Conservation (phyloP, 37 sponge, comb jelly and placozoan species). For the Petrosia ficiformis region DNA sequence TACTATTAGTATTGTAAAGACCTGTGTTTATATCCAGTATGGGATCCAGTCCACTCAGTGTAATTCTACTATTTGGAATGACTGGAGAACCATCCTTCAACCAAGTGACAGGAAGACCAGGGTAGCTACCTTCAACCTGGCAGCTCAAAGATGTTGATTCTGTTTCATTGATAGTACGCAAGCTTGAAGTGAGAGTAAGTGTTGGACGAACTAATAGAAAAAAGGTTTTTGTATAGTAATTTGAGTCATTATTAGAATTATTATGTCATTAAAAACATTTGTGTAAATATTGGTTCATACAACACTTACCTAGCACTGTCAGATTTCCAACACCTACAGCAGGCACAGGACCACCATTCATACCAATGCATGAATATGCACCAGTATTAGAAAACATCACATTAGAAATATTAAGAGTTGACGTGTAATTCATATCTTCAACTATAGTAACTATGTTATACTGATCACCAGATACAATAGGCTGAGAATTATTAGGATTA, state of each 20-base stretch:
- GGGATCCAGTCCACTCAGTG: neutral
- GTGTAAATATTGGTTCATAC: no score
- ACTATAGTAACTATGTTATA: neutral
- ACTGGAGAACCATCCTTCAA: neutral
- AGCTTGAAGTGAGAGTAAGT: no score
- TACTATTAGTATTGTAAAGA: neutral
- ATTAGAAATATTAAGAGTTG: neutral
- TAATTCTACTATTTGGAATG: neutral
- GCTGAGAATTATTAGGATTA: neutral
- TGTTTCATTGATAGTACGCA: no score
- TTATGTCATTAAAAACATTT: no score
- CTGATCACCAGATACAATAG: neutral
- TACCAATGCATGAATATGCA: neutral
- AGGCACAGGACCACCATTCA: neutral
- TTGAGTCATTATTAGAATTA: no score
- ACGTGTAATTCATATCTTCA: neutral
- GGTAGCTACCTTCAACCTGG: neutral
- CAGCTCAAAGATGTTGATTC: neutral
- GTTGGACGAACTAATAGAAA: no score
- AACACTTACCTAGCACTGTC: neutral
- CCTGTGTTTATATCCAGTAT: neutral
- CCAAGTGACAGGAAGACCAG: constrained; percentile 1
- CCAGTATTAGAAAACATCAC: neutral
- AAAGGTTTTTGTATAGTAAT: no score
- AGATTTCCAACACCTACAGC: neutral